These are phyloP conservation scores for Mirounga angustirostris DNA, from an alignment of 2,113 vertebrate genomes.

Conservation along the genomic window DNA sequence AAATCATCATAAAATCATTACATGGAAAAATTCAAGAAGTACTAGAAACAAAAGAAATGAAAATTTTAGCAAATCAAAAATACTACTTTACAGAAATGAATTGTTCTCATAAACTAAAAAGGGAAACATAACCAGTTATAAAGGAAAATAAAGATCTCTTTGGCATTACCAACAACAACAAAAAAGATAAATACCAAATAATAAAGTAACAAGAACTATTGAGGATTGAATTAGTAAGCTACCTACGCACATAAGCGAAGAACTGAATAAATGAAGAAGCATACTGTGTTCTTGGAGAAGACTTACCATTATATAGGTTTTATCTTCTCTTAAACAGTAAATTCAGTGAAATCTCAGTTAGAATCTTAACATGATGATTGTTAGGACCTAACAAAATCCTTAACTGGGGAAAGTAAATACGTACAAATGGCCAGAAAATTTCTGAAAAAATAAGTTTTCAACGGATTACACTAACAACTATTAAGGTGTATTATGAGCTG, in stretches of 20 bases:
- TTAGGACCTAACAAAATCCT: not conserved
- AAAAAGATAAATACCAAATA: not conserved
- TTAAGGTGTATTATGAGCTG: not conserved
- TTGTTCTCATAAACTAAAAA: not conserved
- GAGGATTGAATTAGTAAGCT: conserved; percentile 13
- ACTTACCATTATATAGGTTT: not conserved
- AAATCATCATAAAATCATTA: not conserved
- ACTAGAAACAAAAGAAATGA: conserved; percentile 16
- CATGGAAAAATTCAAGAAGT: not conserved
- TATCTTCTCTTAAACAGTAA: not conserved
- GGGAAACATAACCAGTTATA: not conserved
- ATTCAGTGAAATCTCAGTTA: not conserved
- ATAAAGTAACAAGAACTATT: not conserved
- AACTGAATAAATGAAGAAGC: conserved; percentile 3
- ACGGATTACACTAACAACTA: not conserved
- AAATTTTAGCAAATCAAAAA: not conserved
- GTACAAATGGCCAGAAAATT: not conserved
- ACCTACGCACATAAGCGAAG: not conserved
- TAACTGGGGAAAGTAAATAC: conserved; percentile 4
- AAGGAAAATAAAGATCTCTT: not conserved
- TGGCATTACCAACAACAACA: not conserved
- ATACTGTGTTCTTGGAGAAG: not conserved
- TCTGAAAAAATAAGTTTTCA: conserved; percentile 6
- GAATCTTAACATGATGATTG: not conserved
- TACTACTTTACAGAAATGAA: not conserved